Evolutionary conservation across 2,113 vertebrate species (phyloP), one percentile per base, ranked within the genome.

Genomic region (Syngnathus floridae): DNA sequence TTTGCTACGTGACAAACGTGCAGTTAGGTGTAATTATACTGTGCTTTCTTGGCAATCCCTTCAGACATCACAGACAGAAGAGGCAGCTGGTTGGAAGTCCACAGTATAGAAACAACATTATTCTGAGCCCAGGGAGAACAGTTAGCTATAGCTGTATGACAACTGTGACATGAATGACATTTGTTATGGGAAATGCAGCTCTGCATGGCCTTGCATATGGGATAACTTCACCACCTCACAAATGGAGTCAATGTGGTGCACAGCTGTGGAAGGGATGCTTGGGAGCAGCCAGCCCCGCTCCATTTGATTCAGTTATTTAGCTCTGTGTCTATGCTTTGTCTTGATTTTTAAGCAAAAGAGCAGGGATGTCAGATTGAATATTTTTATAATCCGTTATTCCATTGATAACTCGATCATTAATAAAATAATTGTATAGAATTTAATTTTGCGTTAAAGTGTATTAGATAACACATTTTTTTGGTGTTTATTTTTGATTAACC

Each of bases 191-290:
- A 66, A 70, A 65, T 17, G 2, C 57, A 55, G 66, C 71, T 16
- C 59, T 64, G 61, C 62, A 71, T 66, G 71, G 60, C 64, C 66
- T 71, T 21, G 70, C 62, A 57, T 82, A 75, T 60, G 70, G 52
- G 70, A 75, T 72, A 79, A 80, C 72, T 70, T 77, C 67, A 55
- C 71, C 73, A 62, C 62, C 73, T 71, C 31, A 1, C 76, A 79
- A 81, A 81, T 72, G 35, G 69, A 80, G 84, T 62, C 75, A 83
- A 75, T 81, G 80, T 85, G 86, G 75, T 66, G 67, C 79, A 69
- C 84, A 85, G 83, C 82, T 86, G 81, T 82, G 84, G 80, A 77
- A 79, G 79, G 77, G 76, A 76, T 26, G 70, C 73, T 82, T 78
- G 78, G 76, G 66, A 52, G 0, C 0, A 2, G 77, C 77, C 79